Base-by-base conservation (phyloP, 2,888 invertebrate species). In the Chouioia cunea region DNA sequence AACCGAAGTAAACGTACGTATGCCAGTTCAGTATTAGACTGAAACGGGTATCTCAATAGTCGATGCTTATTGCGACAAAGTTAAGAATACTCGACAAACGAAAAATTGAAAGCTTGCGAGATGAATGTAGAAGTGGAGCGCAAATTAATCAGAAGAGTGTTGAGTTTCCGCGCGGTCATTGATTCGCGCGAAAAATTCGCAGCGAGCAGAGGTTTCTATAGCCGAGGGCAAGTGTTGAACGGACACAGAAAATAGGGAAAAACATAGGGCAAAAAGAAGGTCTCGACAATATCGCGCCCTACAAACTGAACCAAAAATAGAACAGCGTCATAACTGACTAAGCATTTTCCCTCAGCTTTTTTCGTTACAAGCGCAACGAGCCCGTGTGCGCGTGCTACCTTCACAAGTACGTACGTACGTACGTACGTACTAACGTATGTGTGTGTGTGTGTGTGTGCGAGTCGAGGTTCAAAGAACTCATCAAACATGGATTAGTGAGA, bases 391-490 rank as follows among this genome's bases (percentile, higher is more conserved):
- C 27, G 6, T 27, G 3, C 4, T 46, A 52, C 22, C 22, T 43
- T 18, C 50, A 44, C 15, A 1, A 22, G 22, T 22, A 47, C 15
- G 16, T 52, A 54, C 23, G 54, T 48, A 47, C 46, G 36, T 44
- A 47, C 50, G 50, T 36, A 52, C 20, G 44, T 15, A 4, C 57
- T 14, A 4, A 20, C 47, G 44, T 14, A 44, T 3, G 43, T 23
- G 52, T n/a, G 23, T 4, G 14, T 6, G 20, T 46, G n/a, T 48
- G 14, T 23, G 20, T 36, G 58, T 14, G 47, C 50, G 57, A 8
- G 16, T 44, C 56, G 22, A 50, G 63, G 73, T 73, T 73, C 73
- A 73, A 73, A 63, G 73, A 73, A 73, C 73, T 73, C 73, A 66
- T 69, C 65, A 65, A 70, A 73, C 69, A 63, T 70, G 73, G 66